A percentile compares a stretch with the other conserved stretches of the same genome.
phyloP scores from a whole-genome alignment of 2,797 vertebrate species.

The Sebastes baramenuke region DNA sequence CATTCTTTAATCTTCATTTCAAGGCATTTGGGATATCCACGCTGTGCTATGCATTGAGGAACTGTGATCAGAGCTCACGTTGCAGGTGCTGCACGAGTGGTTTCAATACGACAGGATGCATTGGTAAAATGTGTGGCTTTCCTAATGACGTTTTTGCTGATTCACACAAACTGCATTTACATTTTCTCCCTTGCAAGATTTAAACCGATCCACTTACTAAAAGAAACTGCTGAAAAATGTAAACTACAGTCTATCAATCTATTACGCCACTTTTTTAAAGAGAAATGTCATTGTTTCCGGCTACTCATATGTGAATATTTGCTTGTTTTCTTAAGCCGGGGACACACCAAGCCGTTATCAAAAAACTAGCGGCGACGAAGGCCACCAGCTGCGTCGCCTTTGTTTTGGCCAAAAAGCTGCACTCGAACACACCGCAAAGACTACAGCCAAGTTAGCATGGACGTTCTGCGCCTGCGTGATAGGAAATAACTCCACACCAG shows the following conservation, averaged over 20 bases:
- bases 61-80: neutral
- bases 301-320: neutral
- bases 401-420: no score
- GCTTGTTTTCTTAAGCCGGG: neutral
- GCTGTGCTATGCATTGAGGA: neutral
- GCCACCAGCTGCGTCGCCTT: no score
- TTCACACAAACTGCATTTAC: neutral
- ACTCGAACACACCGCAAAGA: no score
- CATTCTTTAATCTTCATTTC: neutral
- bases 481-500: no score
- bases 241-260: neutral
- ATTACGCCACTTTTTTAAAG: neutral
- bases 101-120: neutral
- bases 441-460: no score
- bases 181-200: neutral
- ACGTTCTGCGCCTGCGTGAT: no score
- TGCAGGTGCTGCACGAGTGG: neutral
- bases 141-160: neutral
- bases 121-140: neutral
- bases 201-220: neutral
- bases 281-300: neutral
- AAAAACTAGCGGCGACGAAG: no score
- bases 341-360: no score
- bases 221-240: neutral
- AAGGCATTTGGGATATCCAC: neutral